phyloP scores from a whole-genome alignment of 2,888 invertebrate species.

The Scaeva pyrastri region DNA sequence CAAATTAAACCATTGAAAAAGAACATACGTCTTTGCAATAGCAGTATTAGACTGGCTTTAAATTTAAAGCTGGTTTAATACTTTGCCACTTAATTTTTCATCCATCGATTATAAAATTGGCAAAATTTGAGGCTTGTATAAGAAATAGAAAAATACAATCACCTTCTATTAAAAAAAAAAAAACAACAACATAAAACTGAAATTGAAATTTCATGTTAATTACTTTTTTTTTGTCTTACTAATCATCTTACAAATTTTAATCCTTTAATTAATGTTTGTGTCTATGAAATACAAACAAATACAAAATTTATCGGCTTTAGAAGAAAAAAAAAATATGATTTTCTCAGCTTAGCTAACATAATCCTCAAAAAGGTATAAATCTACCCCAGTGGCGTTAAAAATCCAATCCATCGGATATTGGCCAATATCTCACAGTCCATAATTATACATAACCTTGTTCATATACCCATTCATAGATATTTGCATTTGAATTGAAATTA shows the following conservation, averaged over 20 bases:
- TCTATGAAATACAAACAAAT: conserved; percentile 1
- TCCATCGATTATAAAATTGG: no score
- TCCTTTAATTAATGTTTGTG: conserved; percentile 26
- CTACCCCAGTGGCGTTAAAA: not conserved
- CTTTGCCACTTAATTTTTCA: no score
- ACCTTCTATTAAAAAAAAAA: not conserved
- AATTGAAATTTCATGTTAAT: not conserved
- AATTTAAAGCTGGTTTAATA: no score
- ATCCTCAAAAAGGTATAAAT: conserved; percentile 15
- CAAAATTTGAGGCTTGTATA: no score
- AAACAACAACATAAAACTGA: not conserved
- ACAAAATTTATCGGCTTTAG: no score
- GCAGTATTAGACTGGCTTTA: no score
- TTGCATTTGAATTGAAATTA: conserved; percentile 20
- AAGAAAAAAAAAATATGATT: not conserved
- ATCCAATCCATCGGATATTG: not conserved
- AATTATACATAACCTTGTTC: not conserved
- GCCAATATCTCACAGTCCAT: not conserved
- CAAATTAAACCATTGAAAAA: no score
- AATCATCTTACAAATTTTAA: not conserved
- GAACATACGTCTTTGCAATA: no score
- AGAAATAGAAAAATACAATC: not conserved
- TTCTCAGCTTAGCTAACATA: conserved; percentile 8
- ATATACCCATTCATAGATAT: not conserved
- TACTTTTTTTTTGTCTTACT: not conserved